Evolutionary conservation across 2,797 vertebrate species (phyloP).

Genomic region (Trematomus bernacchii): DNA sequence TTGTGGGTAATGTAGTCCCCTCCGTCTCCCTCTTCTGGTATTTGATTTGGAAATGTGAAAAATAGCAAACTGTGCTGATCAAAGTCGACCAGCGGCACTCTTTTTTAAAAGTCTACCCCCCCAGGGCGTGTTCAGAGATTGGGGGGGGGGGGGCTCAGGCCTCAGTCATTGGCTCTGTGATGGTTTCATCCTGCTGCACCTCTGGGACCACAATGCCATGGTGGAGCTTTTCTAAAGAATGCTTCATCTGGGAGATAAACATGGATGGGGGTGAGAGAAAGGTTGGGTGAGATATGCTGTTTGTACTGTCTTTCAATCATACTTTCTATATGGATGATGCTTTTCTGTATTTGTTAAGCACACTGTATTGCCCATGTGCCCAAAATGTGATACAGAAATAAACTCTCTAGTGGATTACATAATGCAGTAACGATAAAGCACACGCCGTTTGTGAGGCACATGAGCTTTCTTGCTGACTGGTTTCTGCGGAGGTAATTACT

Average conservation of each 20-base stretch:
- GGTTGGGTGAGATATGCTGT: neutral
- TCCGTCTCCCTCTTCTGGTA: slow-evolving; percentile 15
- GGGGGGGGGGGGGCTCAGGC: slow-evolving; percentile 53
- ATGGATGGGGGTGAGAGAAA: neutral
- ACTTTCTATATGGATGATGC: no score
- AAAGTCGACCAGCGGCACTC: neutral
- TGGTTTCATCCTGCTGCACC: slow-evolving; percentile 73
- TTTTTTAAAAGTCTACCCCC: neutral
- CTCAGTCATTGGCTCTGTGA: slow-evolving; percentile 63
- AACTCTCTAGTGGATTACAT: slow-evolving; percentile 2
- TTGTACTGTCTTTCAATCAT: no score
- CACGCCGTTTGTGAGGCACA: neutral
- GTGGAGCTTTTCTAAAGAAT: slow-evolving; percentile 92
- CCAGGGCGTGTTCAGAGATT: neutral
- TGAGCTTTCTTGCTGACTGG: neutral
- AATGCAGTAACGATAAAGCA: slow-evolving; percentile 3
- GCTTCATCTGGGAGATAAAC: slow-evolving; percentile 87
- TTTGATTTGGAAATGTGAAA: slow-evolving; percentile 13
- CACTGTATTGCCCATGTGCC: no score
- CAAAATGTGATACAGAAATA: no score
- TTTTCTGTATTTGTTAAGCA: no score
- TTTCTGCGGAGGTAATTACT: neutral
- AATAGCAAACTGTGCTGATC: slow-evolving; percentile 11
- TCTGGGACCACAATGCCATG: slow-evolving; percentile 87
- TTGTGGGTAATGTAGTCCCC: slow-evolving; percentile 42